Conservation (phyloP, 2,888 invertebrate species). For the Sylvicola cinctus region DNA sequence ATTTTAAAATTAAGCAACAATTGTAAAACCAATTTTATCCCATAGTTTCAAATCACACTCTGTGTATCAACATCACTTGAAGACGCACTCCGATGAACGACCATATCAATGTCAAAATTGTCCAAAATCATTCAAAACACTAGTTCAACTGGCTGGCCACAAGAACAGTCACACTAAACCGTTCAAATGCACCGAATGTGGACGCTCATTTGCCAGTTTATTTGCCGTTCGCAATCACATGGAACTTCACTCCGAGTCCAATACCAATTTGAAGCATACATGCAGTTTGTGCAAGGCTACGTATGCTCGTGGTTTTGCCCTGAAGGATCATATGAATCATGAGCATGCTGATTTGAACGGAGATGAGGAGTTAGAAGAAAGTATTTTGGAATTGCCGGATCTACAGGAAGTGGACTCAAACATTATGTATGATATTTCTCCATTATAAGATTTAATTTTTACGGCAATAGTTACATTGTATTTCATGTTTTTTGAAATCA, state of each 20-base stretch:
- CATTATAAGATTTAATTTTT: no score
- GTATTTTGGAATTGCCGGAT: no score
- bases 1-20: no score
- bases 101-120: constrained; percentile 56
- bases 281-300: constrained; percentile 54
- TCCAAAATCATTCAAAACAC: constrained; percentile 60
- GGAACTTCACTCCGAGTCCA: constrained; percentile 46
- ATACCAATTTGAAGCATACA: constrained; percentile 42
- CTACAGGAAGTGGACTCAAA: no score
- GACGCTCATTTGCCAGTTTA: constrained; percentile 55
- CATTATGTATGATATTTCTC: no score
- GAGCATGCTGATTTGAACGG: constrained; percentile 30
- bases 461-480: no score
- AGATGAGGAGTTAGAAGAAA: no score
- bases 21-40: no score
- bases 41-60: constrained; percentile 55
- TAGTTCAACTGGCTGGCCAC: constrained; percentile 58
- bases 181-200: constrained; percentile 54
- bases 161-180: constrained; percentile 67
- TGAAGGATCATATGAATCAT: constrained; percentile 49
- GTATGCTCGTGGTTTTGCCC: constrained; percentile 52
- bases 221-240: constrained; percentile 59
- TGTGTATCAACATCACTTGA: constrained; percentile 55
- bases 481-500: no score
- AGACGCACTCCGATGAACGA: constrained; percentile 55